A percentile compares a stretch with the other conserved stretches of the same genome.
phyloP scores from a whole-genome alignment of 2,113 vertebrate genomes.

The Catharus minimus region DNA sequence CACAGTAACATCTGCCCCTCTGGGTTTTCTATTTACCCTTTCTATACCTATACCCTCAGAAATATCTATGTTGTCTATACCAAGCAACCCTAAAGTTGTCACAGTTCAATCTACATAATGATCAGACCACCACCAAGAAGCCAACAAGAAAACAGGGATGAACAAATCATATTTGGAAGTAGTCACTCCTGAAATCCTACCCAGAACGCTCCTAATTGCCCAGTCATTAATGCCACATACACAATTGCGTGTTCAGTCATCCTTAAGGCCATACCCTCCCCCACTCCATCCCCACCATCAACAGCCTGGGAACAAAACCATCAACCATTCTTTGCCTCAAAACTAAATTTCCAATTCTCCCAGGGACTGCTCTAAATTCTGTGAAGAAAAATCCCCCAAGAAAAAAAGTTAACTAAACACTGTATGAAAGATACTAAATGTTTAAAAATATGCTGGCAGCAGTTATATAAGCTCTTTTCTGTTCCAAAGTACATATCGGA shows the following conservation, averaged over 20 bases:
- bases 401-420: conserved; percentile 61
- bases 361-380: conserved; percentile 67
- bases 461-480: conserved; percentile 46
- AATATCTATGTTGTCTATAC: not conserved
- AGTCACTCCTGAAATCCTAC: not conserved
- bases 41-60: not conserved
- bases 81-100: not conserved
- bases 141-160: not conserved
- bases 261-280: not conserved
- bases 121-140: not conserved
- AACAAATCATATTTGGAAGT: not conserved
- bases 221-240: not conserved
- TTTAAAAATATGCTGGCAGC: conserved; percentile 58
- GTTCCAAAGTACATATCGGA: conserved; percentile 54
- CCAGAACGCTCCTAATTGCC: not conserved
- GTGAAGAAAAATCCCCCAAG: conserved; percentile 50
- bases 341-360: conserved; percentile 54
- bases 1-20: not conserved
- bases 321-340: conserved; percentile 30
- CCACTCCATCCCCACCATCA: not conserved
- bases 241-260: not conserved
- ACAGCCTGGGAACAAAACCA: conserved; percentile 38
- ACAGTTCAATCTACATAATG: not conserved
- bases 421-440: conserved; percentile 60
- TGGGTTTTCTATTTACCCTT: not conserved